phyloP scores from a whole-genome alignment of 2,888 invertebrate species.

The Euplagia quadripunctaria region DNA sequence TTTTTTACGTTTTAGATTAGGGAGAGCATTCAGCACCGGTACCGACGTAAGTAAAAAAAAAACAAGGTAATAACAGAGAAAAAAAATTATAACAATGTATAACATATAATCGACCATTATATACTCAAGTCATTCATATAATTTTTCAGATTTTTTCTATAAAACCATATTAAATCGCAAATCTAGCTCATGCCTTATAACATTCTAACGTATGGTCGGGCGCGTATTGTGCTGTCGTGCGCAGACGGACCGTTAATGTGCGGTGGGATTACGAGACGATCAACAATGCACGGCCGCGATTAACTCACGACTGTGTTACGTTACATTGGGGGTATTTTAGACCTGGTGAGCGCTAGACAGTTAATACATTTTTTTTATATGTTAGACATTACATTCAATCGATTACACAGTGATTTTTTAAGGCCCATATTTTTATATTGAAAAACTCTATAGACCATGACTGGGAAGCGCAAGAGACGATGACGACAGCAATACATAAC shows the following conservation, averaged over 20 bases:
- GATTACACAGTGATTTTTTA: not conserved
- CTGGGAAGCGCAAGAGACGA: no score
- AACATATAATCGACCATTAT: no score
- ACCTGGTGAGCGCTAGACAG: conserved; percentile 28
- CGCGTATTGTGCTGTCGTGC: conserved; percentile 68
- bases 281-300: conserved; percentile 58
- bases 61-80: no score
- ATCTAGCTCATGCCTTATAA: conserved; percentile 52
- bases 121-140: not conserved
- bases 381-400: not conserved
- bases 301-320: conserved; percentile 48
- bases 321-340: conserved; percentile 31
- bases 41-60: no score
- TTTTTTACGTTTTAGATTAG: no score
- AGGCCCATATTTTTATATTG: not conserved
- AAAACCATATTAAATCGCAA: conserved; percentile 44
- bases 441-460: not conserved
- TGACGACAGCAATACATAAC: no score
- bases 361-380: conserved; percentile 25
- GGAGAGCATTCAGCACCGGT: not conserved
- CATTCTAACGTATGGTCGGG: conserved; percentile 60
- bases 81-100: no score
- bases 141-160: not conserved
- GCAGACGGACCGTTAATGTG: conserved; percentile 70
- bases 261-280: conserved; percentile 63